Conservation (phyloP, 2,113 vertebrate genomes). For the Micromys minutus region DNA sequence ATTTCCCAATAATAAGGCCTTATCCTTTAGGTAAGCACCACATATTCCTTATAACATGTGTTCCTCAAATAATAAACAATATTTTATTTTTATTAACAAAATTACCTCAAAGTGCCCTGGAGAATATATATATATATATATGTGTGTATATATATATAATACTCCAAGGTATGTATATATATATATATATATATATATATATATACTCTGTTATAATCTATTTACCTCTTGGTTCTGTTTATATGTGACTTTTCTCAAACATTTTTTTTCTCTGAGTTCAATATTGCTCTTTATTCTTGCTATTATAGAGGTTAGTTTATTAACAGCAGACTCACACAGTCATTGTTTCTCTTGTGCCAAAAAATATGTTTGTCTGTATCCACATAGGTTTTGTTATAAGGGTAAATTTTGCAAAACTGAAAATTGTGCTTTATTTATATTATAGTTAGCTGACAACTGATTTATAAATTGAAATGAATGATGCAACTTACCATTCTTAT, state of each 20-base stretch:
- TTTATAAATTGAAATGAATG: conserved; percentile 37
- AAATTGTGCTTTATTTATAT: neutral
- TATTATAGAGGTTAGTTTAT: neutral
- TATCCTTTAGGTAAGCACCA: neutral
- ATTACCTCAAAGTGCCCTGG: neutral
- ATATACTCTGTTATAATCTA: neutral
- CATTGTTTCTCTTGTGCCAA: neutral
- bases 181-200: too few relatives aligned
- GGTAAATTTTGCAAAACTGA: neutral
- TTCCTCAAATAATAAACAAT: neutral
- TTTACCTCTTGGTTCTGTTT: conserved; percentile 48
- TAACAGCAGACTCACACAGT: neutral
- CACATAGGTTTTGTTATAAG: neutral
- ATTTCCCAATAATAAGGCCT: neutral
- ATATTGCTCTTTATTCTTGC: neutral
- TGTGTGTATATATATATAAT: too few relatives aligned
- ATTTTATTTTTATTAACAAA: neutral
- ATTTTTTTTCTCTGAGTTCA: neutral
- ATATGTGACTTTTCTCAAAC: neutral
- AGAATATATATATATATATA: too few relatives aligned
- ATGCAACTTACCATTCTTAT: neutral
- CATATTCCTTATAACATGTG: neutral
- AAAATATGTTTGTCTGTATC: neutral
- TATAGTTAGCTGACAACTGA: neutral
- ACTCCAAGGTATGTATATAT: too few relatives aligned